phyloP scores from a whole-genome alignment of 2,797 vertebrate genomes.

The Chrysocyon brachyurus region DNA sequence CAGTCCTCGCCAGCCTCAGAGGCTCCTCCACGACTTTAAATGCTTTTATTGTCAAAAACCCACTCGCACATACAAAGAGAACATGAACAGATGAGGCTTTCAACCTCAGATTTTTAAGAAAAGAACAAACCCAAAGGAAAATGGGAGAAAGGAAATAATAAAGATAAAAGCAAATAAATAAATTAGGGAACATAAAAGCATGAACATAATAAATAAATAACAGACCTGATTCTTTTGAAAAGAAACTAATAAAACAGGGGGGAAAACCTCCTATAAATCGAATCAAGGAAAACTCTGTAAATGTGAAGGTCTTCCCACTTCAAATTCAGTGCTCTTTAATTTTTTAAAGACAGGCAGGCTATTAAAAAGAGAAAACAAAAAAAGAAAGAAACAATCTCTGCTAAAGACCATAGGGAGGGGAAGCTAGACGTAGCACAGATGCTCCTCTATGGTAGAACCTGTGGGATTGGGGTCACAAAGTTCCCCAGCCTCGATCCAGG shows the following conservation, averaged over 20 bases:
- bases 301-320: not conserved
- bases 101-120: slow-evolving; percentile 35
- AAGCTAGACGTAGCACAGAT: rapidly evolving
- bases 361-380: not conserved
- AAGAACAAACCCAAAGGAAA: slow-evolving; percentile 44
- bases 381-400: not conserved
- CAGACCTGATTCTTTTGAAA: slow-evolving; percentile 39
- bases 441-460: not conserved
- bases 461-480: not conserved
- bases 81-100: not conserved
- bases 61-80: not conserved
- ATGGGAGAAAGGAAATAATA: slow-evolving; percentile 1
- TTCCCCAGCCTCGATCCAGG: not conserved
- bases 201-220: slow-evolving; percentile 59
- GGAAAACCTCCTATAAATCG: not conserved
- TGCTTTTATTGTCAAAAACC: not conserved
- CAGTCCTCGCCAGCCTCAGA: rapidly evolving
- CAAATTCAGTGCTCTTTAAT: not conserved
- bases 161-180: slow-evolving; percentile 79
- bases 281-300: not conserved
- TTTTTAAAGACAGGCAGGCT: not conserved
- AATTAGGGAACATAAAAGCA: slow-evolving; percentile 65
- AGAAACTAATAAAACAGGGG: slow-evolving; percentile 47
- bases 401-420: rapidly evolving
- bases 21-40: too few species aligned